phyloP scores from a whole-genome alignment of 2,113 vertebrate genomes.

The Anoplopoma fimbria region DNA sequence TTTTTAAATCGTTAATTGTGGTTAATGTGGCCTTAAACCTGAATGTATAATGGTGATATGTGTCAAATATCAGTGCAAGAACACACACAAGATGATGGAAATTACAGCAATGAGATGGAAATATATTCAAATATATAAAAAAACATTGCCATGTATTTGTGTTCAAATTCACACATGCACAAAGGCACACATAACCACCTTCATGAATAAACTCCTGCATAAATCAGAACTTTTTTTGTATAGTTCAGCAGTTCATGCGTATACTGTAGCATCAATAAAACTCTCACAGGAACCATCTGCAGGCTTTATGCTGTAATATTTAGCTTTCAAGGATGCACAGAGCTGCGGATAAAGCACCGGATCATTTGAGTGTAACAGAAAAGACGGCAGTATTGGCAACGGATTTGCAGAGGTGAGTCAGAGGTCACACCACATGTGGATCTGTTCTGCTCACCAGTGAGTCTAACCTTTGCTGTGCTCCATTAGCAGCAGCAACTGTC shows the following conservation, averaged over 20 bases:
- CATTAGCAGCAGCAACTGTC: conserved; percentile 56
- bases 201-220: conserved; percentile 49
- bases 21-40: conserved; percentile 2
- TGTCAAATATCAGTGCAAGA: conserved; percentile 2
- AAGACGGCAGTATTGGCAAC: conserved; percentile 51
- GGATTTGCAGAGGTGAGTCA: conserved; percentile 68
- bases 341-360: conserved; percentile 36
- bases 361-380: conserved; percentile 59
- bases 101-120: conserved; percentile 32
- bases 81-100: not conserved
- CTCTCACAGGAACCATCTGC: conserved; percentile 32
- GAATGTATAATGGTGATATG: not conserved
- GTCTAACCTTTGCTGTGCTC: conserved; percentile 73
- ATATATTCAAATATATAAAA: conserved; percentile 10
- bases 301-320: conserved; percentile 52
- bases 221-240: conserved; percentile 22
- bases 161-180: conserved; percentile 22
- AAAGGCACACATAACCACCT: not conserved
- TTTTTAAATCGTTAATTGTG: not conserved
- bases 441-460: conserved; percentile 54
- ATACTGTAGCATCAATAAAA: conserved; percentile 16
- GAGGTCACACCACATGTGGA: conserved; percentile 59
- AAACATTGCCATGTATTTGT: not conserved
- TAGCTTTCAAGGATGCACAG: conserved; percentile 45
- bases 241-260: conserved; percentile 51